These are phyloP conservation scores for Stictonetta naevosa DNA, from an alignment of 2,113 vertebrate species.

Conservation along the genomic window DNA sequence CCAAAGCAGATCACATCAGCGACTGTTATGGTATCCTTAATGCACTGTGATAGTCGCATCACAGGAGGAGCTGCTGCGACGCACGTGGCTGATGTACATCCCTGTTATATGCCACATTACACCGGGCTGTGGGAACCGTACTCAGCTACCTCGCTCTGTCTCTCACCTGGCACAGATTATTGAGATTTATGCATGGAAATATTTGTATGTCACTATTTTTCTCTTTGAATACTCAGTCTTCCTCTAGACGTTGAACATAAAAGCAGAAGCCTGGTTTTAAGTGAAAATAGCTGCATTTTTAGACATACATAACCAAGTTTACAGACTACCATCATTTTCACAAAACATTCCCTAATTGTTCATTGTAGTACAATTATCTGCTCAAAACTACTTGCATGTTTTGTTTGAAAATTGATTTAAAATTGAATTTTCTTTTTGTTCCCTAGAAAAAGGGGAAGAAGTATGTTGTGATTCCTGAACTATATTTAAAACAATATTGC, in stretches of 20 bases:
- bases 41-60: slow-evolving; percentile 2
- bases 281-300: neutral
- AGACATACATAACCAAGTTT: neutral
- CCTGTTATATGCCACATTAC: slow-evolving; percentile 31
- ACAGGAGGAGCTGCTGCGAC: neutral
- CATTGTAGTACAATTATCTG: neutral
- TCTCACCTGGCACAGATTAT: slow-evolving; percentile 3
- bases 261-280: neutral
- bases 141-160: neutral
- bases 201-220: neutral
- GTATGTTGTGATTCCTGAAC: neutral
- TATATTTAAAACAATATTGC: neutral
- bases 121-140: neutral
- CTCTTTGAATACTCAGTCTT: neutral
- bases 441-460: neutral
- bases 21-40: slow-evolving; percentile 41
- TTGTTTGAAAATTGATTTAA: neutral
- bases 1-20: slow-evolving; percentile 52
- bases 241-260: neutral
- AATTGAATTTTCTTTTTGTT: neutral
- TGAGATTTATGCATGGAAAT: slow-evolving; percentile 27
- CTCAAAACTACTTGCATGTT: neutral
- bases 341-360: neutral
- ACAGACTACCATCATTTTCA: neutral
- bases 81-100: neutral